Conservation (phyloP, 2,797 vertebrate species). For the Sebastes jordani region DNA sequence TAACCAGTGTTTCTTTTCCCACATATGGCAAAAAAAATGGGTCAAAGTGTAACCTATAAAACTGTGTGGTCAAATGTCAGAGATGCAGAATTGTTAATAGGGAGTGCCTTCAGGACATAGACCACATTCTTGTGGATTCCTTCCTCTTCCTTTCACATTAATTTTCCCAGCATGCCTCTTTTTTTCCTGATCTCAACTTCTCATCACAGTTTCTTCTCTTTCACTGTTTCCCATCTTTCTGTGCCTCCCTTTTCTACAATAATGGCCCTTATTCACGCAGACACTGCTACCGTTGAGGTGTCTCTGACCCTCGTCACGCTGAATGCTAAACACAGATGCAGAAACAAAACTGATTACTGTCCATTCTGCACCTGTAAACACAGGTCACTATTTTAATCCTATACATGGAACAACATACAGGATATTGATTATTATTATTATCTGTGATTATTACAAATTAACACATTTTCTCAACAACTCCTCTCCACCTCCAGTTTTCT, state of each 20-base stretch:
- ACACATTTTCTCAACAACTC: conserved; percentile 10
- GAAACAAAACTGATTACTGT: conserved; percentile 44
- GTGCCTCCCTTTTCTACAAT: conserved; percentile 28
- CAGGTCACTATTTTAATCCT: conserved; percentile 12
- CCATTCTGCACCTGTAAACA: conserved; percentile 35
- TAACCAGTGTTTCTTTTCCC: neutral
- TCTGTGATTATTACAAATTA: neutral
- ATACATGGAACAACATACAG: neutral
- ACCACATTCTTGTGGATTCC: neutral
- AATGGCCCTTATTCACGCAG: conserved; percentile 55
- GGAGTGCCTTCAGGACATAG: neutral
- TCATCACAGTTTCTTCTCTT: neutral
- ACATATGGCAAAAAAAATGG: neutral
- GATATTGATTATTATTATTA: conserved; percentile 16
- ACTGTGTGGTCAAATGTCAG: neutral
- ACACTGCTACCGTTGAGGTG: conserved; percentile 46
- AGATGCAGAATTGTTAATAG: neutral
- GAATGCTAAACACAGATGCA: conserved; percentile 59
- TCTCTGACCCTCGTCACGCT: conserved; percentile 45
- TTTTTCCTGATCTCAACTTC: neutral
- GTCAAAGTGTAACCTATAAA: neutral
- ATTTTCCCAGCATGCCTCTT: neutral
- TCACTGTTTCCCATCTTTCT: neutral
- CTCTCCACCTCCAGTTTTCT: conserved; percentile 13
- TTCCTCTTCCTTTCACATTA: neutral